Evolutionary conservation across 2,113 vertebrate species (phyloP).

Genomic region (Macrotus californicus): DNA sequence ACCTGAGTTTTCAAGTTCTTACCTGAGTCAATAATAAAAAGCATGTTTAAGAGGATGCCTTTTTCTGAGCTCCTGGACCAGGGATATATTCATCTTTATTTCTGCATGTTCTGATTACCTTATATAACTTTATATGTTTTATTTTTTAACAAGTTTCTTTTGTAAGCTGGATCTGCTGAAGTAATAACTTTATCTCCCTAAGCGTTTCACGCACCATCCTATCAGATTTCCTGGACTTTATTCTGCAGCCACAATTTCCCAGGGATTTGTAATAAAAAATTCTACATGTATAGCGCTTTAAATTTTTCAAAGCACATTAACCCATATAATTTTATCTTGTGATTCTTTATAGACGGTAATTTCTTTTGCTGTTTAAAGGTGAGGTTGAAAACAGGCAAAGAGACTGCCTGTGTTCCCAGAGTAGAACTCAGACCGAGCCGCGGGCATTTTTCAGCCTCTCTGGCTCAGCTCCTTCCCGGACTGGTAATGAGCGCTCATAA

Average conservation of each 20-base stretch:
- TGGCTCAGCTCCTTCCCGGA: background rate
- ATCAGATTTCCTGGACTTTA: background rate
- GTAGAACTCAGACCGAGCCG: background rate
- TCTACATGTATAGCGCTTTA: background rate
- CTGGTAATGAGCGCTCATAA: background rate
- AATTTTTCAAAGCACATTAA: constrained; percentile 35
- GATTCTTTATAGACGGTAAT: background rate
- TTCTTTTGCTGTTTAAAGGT: background rate
- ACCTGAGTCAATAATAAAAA: background rate
- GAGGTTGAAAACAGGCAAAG: background rate
- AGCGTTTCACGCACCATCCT: background rate
- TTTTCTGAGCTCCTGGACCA: background rate
- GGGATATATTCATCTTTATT: background rate
- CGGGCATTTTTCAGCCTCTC: background rate
- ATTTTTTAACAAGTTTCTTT: background rate
- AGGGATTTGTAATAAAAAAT: constrained; percentile 32
- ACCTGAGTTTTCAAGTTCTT: background rate
- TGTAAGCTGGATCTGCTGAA: background rate
- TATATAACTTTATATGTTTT: background rate
- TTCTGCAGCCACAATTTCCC: background rate
- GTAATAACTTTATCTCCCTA: background rate
- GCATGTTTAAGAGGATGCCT: background rate
- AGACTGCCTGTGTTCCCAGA: background rate
- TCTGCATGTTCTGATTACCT: background rate
- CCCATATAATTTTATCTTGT: background rate